A percentile compares a stretch with the other conserved stretches of the same genome.
These are phyloP conservation scores for Trachelus iudaicus DNA, from an alignment of 2,888 invertebrate genomes.

Conservation along the genomic window DNA sequence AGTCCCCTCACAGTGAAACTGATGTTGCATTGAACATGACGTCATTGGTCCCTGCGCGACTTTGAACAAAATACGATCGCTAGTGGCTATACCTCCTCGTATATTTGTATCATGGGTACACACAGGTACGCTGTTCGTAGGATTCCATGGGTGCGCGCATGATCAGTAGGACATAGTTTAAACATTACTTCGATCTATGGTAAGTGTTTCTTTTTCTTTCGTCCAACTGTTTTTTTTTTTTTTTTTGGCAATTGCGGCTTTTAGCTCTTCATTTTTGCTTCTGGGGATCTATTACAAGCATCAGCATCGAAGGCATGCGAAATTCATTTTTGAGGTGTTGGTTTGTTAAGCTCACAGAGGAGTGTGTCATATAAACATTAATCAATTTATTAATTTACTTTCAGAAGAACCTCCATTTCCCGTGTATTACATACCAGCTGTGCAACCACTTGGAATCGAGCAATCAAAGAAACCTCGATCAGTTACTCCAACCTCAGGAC, in stretches of 20 bases:
- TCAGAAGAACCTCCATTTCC: conserved; percentile 58
- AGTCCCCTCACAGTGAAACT: no score
- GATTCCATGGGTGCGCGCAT: not conserved
- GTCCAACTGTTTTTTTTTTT: not conserved
- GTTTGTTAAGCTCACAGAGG: not conserved
- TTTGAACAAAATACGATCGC: no score
- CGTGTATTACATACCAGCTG: conserved; percentile 47
- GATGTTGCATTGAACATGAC: no score
- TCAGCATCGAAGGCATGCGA: not conserved
- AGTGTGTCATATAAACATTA: not conserved
- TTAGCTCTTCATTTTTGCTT: not conserved
- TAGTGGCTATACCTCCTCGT: no score
- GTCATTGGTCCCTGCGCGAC: no score
- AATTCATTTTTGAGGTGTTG: not conserved
- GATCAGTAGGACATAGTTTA: not conserved
- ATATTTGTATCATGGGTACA: no score
- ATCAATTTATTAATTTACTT: conserved; percentile 3
- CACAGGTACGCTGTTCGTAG: not conserved
- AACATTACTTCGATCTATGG: not conserved
- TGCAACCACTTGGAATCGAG: conserved; percentile 39
- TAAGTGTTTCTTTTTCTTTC: not conserved
- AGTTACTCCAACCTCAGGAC: conserved; percentile 54
- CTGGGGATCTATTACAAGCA: not conserved
- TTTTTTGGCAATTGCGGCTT: not conserved
- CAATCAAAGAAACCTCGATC: conserved; percentile 23